Percentiles rank a stretch among this genome's conserved stretches.
Evolutionary conservation across 2,888 invertebrate genomes (phyloP).

Genomic region (Aplocera efformata): DNA sequence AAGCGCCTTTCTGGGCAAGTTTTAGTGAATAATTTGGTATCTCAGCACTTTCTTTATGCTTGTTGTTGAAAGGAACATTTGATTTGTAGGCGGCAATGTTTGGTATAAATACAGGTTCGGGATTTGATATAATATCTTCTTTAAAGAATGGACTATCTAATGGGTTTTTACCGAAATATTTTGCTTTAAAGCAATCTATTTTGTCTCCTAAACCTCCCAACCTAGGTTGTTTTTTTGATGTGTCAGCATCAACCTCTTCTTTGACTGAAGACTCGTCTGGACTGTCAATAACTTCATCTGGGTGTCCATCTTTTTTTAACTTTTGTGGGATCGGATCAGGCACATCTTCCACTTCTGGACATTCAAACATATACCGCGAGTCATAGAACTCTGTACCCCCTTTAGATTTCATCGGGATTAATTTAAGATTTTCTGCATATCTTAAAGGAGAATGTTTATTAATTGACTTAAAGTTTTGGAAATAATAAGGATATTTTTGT

Average conservation of each 20-base stretch:
- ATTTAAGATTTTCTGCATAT: conserved; percentile 83
- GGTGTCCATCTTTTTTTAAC: conserved; percentile 53
- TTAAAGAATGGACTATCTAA: conserved; percentile 87
- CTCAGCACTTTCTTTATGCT: conserved; percentile 15
- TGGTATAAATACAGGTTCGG: conserved; percentile 60
- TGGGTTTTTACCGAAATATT: conserved; percentile 88
- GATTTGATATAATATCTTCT: conserved; percentile 74
- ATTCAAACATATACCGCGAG: conserved; percentile 75
- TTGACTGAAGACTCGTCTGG: conserved; percentile 36
- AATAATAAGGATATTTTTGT: conserved; percentile 85
- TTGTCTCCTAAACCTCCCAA: conserved; percentile 85
- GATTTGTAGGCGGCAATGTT: conserved; percentile 37
- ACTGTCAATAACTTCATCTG: conserved; percentile 50
- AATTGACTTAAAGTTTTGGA: conserved; percentile 51
- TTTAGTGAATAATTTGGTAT: conserved; percentile 18
- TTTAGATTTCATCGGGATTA: conserved; percentile 82
- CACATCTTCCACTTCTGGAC: conserved; percentile 77
- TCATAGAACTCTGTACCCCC: conserved; percentile 87
- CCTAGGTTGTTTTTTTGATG: conserved; percentile 64
- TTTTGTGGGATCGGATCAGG: conserved; percentile 79
- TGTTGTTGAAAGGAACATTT: conserved; percentile 9
- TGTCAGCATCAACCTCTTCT: conserved; percentile 43
- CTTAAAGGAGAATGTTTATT: conserved; percentile 82
- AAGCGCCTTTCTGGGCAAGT: conserved; percentile 21
- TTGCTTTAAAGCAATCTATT: conserved; percentile 86